phyloP scores from a whole-genome alignment of 1,140 invertebrate species.

The Alviniconcha marisindica region DNA sequence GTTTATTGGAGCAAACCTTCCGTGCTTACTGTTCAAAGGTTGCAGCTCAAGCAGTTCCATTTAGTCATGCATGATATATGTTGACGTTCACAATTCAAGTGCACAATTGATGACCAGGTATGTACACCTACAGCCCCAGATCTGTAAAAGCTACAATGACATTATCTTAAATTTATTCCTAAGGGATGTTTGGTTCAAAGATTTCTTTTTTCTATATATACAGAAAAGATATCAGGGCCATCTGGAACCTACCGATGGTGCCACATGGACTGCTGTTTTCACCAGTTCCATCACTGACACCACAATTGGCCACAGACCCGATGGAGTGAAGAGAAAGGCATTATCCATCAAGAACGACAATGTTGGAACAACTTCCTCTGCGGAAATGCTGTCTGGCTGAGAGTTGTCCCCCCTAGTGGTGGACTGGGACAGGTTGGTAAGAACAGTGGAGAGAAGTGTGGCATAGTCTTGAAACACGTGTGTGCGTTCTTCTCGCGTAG shows the following conservation, averaged over 20 bases:
- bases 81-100: too few species aligned
- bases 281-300: constrained; percentile 47
- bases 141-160: too few species aligned
- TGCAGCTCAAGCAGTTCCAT: too few species aligned
- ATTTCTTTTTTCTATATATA: too few species aligned
- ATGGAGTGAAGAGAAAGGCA: constrained; percentile 49
- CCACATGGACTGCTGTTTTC: constrained; percentile 46
- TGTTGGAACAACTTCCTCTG: constrained; percentile 47
- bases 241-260: constrained; percentile 50
- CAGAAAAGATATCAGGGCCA: too few species aligned
- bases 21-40: too few species aligned
- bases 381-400: background rate
- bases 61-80: too few species aligned
- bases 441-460: constrained; percentile 36
- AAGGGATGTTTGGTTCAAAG: too few species aligned
- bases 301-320: constrained; percentile 50
- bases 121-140: too few species aligned
- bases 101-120: too few species aligned
- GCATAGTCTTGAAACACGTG: constrained; percentile 54
- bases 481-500: constrained; percentile 45
- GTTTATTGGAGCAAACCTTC: too few species aligned
- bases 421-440: constrained; percentile 32
- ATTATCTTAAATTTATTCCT: too few species aligned
- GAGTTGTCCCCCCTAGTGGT: background rate
- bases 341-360: constrained; percentile 60